These are phyloP conservation scores for Sibirionetta formosa DNA, from an alignment of 2,797 vertebrate genomes.

Conservation along the genomic window DNA sequence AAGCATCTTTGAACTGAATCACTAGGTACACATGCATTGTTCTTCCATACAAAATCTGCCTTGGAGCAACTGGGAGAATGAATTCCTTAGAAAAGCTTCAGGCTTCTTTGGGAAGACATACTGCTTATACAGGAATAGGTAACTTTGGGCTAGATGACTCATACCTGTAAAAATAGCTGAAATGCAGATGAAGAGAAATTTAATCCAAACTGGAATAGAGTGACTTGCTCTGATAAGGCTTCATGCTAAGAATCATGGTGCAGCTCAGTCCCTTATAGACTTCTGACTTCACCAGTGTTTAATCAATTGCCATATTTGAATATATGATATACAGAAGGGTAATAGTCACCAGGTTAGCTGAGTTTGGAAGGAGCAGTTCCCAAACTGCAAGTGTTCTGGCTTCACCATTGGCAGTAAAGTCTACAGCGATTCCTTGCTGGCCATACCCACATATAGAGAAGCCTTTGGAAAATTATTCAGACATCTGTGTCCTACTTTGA, in stretches of 20 bases:
- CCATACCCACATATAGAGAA: neutral
- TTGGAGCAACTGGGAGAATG: neutral
- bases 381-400: neutral
- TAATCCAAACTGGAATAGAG: neutral
- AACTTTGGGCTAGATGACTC: neutral
- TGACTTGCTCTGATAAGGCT: neutral
- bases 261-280: neutral
- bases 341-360: neutral
- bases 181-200: neutral
- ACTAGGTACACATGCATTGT: neutral
- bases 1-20: neutral
- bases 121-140: neutral
- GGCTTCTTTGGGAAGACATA: neutral
- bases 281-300: neutral
- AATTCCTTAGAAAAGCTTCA: neutral
- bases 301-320: neutral
- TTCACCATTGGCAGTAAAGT: neutral
- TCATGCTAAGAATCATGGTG: neutral
- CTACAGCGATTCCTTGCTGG: neutral
- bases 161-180: neutral
- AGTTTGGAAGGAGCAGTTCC: neutral
- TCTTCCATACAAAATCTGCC: neutral
- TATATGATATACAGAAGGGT: neutral
- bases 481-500: conserved; percentile 69
- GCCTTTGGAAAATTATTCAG: conserved; percentile 41